These are phyloP conservation scores for Lomographa bimaculata DNA, from an alignment of 2,888 invertebrate species.

Conservation along the genomic window DNA sequence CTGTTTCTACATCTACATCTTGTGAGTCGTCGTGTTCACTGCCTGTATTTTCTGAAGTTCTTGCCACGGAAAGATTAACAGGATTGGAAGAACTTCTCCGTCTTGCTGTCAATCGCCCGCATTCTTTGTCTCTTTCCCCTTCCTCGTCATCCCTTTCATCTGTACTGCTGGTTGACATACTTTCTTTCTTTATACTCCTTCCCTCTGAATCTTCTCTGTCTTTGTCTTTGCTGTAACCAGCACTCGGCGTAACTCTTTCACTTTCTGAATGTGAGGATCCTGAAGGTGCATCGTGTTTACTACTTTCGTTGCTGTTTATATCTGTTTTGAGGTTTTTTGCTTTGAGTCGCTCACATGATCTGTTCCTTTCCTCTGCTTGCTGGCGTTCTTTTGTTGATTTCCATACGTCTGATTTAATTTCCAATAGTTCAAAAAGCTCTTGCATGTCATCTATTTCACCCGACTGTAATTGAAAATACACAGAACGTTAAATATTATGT, in stretches of 20 bases:
- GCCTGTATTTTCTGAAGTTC: constrained; percentile 82
- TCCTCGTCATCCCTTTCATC: constrained; percentile 81
- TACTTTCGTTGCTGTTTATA: constrained; percentile 80
- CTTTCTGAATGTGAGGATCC: constrained; percentile 80
- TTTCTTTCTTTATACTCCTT: constrained; percentile 79
- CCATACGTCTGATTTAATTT: constrained; percentile 93
- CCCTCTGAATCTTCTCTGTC: constrained; percentile 67
- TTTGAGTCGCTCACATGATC: constrained; percentile 78
- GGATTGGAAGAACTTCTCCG: constrained; percentile 91
- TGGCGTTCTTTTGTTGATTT: constrained; percentile 81
- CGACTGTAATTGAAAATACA: constrained; percentile 80
- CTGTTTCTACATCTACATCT: constrained; percentile 80
- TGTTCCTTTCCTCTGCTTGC: constrained; percentile 75
- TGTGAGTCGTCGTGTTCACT: constrained; percentile 83
- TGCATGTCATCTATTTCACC: constrained; percentile 92
- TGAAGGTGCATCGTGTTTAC: constrained; percentile 78
- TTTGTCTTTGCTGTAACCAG: constrained; percentile 77
- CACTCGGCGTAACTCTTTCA: constrained; percentile 72
- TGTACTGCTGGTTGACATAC: constrained; percentile 78
- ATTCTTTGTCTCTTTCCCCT: constrained; percentile 79
- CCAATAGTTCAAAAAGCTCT: constrained; percentile 91
- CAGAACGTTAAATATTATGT: too few relatives aligned
- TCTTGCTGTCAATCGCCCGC: constrained; percentile 80
- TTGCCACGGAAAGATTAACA: constrained; percentile 89
- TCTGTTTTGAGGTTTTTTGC: constrained; percentile 74